A percentile compares a stretch with the other conserved stretches of the same genome.
phyloP scores from a whole-genome alignment of 1,140 invertebrate species.

The Ericerus pela region DNA sequence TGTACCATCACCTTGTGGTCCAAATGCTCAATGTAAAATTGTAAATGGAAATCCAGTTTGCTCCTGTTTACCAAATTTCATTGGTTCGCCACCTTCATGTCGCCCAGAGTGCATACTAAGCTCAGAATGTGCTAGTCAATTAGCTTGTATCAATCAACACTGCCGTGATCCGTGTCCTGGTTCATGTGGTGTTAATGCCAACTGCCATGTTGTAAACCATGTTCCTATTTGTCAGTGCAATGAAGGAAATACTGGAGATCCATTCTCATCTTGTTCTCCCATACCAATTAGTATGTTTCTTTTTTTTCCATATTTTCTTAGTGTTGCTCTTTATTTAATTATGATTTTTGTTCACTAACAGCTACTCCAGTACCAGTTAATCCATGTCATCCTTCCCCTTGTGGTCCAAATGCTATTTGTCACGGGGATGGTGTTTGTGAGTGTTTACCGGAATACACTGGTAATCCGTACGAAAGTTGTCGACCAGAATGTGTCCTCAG shows the following conservation, averaged over 20 bases:
- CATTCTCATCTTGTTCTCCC: slow-evolving; percentile 32
- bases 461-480: slow-evolving; percentile 47
- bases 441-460: slow-evolving; percentile 52
- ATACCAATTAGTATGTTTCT: slow-evolving; percentile 32
- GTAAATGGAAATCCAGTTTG: slow-evolving; percentile 30
- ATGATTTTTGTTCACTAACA: slow-evolving; percentile 15
- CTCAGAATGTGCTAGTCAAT: slow-evolving; percentile 30
- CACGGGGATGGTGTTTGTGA: slow-evolving; percentile 35
- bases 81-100: slow-evolving; percentile 34
- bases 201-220: slow-evolving; percentile 36
- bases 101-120: slow-evolving; percentile 34
- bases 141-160: slow-evolving; percentile 32
- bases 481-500: slow-evolving; percentile 51
- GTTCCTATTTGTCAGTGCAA: slow-evolving; percentile 35
- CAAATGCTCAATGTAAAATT: slow-evolving; percentile 36
- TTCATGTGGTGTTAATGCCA: slow-evolving; percentile 33
- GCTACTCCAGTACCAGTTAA: slow-evolving; percentile 25
- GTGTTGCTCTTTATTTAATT: background rate
- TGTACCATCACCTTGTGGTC: slow-evolving; percentile 38
- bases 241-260: slow-evolving; percentile 37
- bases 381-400: slow-evolving; percentile 45
- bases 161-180: slow-evolving; percentile 32
- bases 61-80: slow-evolving; percentile 32
- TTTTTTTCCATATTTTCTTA: background rate
- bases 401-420: slow-evolving; percentile 52